Evolutionary conservation across 2,888 invertebrate species (phyloP), one percentile per base, ranked within the genome.

Genomic region (Andrena marginata): DNA sequence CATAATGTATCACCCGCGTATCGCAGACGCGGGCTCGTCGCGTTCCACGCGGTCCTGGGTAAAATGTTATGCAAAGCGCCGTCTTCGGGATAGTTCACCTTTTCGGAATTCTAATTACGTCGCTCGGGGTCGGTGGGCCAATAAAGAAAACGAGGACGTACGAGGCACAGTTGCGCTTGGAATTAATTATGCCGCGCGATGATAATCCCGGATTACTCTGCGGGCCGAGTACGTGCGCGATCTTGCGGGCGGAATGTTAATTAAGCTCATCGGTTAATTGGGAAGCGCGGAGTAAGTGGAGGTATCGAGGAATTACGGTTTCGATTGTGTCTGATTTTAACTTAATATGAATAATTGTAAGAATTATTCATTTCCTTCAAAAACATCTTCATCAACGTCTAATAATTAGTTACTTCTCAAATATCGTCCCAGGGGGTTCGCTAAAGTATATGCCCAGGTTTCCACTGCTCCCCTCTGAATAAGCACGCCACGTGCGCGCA

Each of bases 1-100:
- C 84, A 56, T 75, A 70, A 78, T 87, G 87, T 84, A 87, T 87
- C 84, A 87, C 51, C 56, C 72, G 75, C 83, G 71, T 87, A 85
- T 85, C 80, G 79, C 73, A 48, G 23, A 10, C 70, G 69, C 49
- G 26, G 23, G 54, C 67, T 73, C 56, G 76, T 42, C 62, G 33
- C 48, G 70, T 75, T 60, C 23, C 56, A 68, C 74, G 51, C n/a
- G 20, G 51, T 31, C 56, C n/a, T 26, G 35, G 48, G 51, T 51
- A 76, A 80, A 77, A 75, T 54, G 67, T 42, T 82, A 82, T 75
- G 74, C 80, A 82, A 74, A 77, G 56, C 51, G 51, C 63, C 62
- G 10, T 10, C 64, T 62, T 67, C 31, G 51, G 54, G 10, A 67
- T 29, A 71, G 51, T 65, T 77, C 65, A 16, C 62, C 60, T 51